These are phyloP conservation scores for Conopomorpha cramerella DNA, from an alignment of 1,140 invertebrate species.

Conservation along the genomic window DNA sequence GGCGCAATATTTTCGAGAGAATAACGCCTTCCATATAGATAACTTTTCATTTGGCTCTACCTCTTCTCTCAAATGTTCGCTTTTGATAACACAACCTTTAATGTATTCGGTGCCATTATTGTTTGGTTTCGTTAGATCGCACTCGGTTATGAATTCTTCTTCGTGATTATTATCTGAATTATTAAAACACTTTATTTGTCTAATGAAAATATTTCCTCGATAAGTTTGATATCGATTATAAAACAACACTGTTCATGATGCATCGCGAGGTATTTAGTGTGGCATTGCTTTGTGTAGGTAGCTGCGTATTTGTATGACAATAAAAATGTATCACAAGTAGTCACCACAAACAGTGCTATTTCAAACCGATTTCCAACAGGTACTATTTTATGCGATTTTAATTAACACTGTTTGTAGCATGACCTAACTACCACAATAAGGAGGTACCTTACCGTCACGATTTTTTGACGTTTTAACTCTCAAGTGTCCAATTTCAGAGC, in stretches of 20 bases:
- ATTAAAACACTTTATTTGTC: no score
- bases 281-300: slow-evolving; percentile 25
- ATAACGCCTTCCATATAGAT: slow-evolving; percentile 19
- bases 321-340: slow-evolving; percentile 5
- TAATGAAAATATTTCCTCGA: no score
- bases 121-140: no score
- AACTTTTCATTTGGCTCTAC: slow-evolving; percentile 7
- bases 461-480: slow-evolving; percentile 24
- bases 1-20: slow-evolving; percentile 23
- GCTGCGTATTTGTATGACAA: slow-evolving; percentile 11
- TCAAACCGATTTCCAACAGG: slow-evolving; percentile 11
- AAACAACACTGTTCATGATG: no score
- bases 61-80: slow-evolving; percentile 11
- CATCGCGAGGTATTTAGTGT: no score
- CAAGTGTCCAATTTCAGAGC: slow-evolving; percentile 13
- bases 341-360: slow-evolving; percentile 30
- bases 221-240: no score
- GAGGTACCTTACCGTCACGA: slow-evolving; percentile 33
- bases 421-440: no score
- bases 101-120: no score
- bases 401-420: slow-evolving; percentile 36
- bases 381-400: slow-evolving; percentile 5
- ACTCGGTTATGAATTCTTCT: no score
- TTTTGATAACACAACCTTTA: slow-evolving; percentile 31
- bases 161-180: no score